phyloP scores from a whole-genome alignment of 2,113 vertebrate genomes.

The Dasyornis broadbenti region DNA sequence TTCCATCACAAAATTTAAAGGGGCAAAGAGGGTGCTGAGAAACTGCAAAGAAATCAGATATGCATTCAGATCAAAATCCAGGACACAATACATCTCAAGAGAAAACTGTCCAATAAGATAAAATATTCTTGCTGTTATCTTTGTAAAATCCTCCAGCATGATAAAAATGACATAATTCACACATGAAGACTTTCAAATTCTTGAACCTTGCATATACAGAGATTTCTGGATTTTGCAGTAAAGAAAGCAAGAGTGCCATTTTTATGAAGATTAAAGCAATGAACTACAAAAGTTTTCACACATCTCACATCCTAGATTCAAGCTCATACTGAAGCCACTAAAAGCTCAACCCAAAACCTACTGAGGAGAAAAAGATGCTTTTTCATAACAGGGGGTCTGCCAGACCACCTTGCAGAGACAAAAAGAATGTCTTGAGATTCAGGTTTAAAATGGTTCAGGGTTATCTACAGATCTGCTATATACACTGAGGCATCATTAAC shows the following conservation, averaged over 20 bases:
- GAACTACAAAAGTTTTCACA: not conserved
- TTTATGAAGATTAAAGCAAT: not conserved
- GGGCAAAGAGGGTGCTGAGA: slow-evolving; percentile 96
- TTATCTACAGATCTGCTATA: not conserved
- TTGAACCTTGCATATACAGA: not conserved
- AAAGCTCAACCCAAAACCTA: not conserved
- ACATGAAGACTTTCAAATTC: not conserved
- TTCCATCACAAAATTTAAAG: slow-evolving; percentile 99
- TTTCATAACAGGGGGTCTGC: not conserved
- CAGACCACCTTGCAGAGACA: not conserved
- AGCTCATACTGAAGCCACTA: not conserved
- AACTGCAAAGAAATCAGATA: slow-evolving; percentile 80
- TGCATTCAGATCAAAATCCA: not conserved
- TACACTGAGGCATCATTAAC: not conserved
- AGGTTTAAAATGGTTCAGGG: not conserved
- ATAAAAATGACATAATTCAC: not conserved
- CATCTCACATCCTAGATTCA: not conserved
- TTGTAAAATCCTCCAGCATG: not conserved
- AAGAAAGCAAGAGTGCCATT: not conserved
- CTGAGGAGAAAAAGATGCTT: not conserved
- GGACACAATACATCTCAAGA: not conserved
- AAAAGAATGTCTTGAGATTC: not conserved
- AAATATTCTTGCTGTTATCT: not conserved
- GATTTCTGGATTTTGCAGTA: not conserved
- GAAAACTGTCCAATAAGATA: not conserved